These are phyloP conservation scores for Haemorhous mexicanus DNA, from an alignment of 2,113 vertebrate genomes.

Conservation along the genomic window DNA sequence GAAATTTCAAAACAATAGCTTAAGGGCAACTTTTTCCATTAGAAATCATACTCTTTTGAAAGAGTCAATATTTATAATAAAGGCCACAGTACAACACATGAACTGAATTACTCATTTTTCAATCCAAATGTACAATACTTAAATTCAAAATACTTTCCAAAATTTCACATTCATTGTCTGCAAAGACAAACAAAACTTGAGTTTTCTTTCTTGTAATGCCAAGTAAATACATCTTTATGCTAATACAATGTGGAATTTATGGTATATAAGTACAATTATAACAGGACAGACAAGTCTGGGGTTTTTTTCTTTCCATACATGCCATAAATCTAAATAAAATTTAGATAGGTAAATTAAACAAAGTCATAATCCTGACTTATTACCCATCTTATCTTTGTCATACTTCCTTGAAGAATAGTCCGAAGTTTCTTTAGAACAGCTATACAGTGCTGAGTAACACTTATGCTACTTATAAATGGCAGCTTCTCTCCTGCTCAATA, in stretches of 20 bases:
- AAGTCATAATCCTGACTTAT: background rate
- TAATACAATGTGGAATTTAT: background rate
- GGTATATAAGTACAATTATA: background rate
- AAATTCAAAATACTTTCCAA: background rate
- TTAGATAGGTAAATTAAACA: background rate
- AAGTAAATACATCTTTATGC: background rate
- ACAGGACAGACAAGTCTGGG: background rate
- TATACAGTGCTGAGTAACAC: background rate
- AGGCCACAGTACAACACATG: background rate
- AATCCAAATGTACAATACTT: background rate
- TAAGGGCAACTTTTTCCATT: slow-evolving; percentile 29
- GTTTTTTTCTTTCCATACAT: background rate
- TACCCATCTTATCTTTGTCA: background rate
- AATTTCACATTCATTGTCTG: background rate
- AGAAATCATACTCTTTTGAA: slow-evolving; percentile 35
- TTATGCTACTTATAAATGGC: background rate
- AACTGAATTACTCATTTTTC: slow-evolving; percentile 20
- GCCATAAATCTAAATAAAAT: background rate
- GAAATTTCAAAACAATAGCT: slow-evolving; percentile 32
- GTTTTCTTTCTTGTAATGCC: background rate
- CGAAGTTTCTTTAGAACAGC: background rate
- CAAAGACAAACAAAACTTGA: background rate
- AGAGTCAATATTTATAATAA: slow-evolving; percentile 41
- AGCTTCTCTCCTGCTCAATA: background rate
- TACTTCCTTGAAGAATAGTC: background rate